These are phyloP conservation scores for Lymantria monacha DNA, from an alignment of 2,888 invertebrate species.

Conservation along the genomic window DNA sequence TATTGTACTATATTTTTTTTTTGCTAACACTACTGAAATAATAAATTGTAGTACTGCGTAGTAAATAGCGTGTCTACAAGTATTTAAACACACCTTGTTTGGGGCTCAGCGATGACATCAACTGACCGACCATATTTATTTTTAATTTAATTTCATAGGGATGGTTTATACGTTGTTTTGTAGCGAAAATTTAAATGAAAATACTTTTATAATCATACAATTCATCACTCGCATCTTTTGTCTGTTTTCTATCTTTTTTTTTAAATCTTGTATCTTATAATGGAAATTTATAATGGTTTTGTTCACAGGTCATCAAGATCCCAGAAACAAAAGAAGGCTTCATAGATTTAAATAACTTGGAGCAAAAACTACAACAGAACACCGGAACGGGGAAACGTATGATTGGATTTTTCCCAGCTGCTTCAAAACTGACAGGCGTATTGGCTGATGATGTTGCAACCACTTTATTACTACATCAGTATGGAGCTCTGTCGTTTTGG, in stretches of 20 bases:
- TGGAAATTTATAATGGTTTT: too few species aligned
- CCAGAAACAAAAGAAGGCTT: slow-evolving; percentile 90
- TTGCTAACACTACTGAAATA: too few species aligned
- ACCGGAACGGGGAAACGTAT: slow-evolving; percentile 84
- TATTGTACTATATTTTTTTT: too few species aligned
- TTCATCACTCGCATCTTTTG: too few species aligned
- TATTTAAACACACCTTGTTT: slow-evolving; percentile 20
- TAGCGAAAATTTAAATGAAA: too few species aligned
- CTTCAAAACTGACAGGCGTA: slow-evolving; percentile 95
- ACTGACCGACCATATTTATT: slow-evolving; percentile 1
- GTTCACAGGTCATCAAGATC: slow-evolving; percentile 87
- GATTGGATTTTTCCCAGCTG: slow-evolving; percentile 93
- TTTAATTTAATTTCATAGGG: neutral
- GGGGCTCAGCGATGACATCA: slow-evolving; percentile 18
- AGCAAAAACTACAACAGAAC: slow-evolving; percentile 85
- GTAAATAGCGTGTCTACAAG: slow-evolving; percentile 19
- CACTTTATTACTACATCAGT: slow-evolving; percentile 89
- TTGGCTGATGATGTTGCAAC: slow-evolving; percentile 91
- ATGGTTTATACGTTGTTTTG: slow-evolving; percentile 3
- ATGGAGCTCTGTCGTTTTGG: slow-evolving; percentile 93
- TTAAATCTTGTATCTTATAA: too few species aligned
- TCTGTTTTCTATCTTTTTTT: too few species aligned
- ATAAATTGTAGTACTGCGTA: slow-evolving; percentile 9
- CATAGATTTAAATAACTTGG: slow-evolving; percentile 89
- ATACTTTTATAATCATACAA: too few species aligned